Evolutionary conservation across 2,888 invertebrate genomes (phyloP), one percentile per base, ranked within the genome.

Genomic region (Leucophenga maculata): DNA sequence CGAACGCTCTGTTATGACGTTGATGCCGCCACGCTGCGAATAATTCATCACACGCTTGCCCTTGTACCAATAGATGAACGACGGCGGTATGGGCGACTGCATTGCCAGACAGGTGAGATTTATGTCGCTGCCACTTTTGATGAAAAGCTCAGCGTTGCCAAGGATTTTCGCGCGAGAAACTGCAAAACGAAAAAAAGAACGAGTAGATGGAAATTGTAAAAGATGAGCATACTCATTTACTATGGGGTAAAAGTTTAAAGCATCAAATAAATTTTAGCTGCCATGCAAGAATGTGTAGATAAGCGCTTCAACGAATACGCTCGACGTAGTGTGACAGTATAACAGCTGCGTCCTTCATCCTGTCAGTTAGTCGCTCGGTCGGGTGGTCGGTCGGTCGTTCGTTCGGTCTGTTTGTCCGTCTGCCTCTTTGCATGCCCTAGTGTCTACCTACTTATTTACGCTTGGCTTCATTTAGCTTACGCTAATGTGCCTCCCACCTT

Each of bases 121-220:
- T 90, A 97, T 95, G 91, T 96, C 96, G 86, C 95, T 96, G 82
- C 96, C 96, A 86, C 95, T 95, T 89, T 95, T 94, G 89, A 96
- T 95, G 91, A 94, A 95, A 87, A 95, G 91, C 90, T 96, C 96
- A 57, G 94, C 92, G 86, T 95, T 95, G 66, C 95, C 95, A 87
- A 94, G 91, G 87, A 96, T 96, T 91, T 95, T 94, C 79, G 96
- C 96, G 88, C 95, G 94, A 84, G 96, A 95, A 88, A 96, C 96
- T 96, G 92, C 60, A 78, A 76, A 70, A 69, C 65, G 46, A 71
- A 70, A 59, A 69, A 13, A 32, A 18, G 66, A 54, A n/a, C n/a
- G n/a, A 65, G 71, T 69, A 69, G 67, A 66, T 48, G 69, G 64
- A 57, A 59, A 44, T 9, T 18, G 14, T 20, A 52, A 70, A 52